These are phyloP conservation scores for Notechis scutatus DNA, from an alignment of 2,113 vertebrate species.

Conservation along the genomic window DNA sequence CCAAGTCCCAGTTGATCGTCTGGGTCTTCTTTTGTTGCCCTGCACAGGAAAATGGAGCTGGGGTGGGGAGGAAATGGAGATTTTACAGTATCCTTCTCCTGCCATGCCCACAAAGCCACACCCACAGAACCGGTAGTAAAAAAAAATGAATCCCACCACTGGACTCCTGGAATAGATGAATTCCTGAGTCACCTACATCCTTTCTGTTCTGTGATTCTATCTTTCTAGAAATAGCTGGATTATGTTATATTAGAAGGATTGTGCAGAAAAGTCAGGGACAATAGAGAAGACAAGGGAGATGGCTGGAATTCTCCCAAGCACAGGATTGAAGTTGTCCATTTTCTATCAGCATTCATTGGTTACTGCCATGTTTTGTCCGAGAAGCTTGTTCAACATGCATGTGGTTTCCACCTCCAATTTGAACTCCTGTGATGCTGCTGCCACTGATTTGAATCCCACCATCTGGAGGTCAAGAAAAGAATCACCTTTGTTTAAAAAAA, in stretches of 20 bases:
- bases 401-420: background rate
- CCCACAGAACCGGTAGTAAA: no score
- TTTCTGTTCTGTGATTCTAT: background rate
- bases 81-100: no score
- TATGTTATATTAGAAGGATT: background rate
- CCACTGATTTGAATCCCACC: background rate
- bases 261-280: background rate
- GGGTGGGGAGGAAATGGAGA: no score
- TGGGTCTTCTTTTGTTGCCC: no score
- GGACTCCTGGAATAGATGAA: background rate
- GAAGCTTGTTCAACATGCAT: background rate
- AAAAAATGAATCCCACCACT: no score
- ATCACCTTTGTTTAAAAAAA: background rate
- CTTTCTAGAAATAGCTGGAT: background rate
- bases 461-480: background rate
- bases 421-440: background rate
- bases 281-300: background rate
- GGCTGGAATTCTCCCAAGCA: background rate
- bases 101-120: no score
- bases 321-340: no score
- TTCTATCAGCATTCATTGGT: background rate
- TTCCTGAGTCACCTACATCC: background rate
- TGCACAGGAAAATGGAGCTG: no score
- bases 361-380: background rate
- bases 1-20: no score